phyloP scores from a whole-genome alignment of 1,140 invertebrate species.

The Zaprionus capensis region DNA sequence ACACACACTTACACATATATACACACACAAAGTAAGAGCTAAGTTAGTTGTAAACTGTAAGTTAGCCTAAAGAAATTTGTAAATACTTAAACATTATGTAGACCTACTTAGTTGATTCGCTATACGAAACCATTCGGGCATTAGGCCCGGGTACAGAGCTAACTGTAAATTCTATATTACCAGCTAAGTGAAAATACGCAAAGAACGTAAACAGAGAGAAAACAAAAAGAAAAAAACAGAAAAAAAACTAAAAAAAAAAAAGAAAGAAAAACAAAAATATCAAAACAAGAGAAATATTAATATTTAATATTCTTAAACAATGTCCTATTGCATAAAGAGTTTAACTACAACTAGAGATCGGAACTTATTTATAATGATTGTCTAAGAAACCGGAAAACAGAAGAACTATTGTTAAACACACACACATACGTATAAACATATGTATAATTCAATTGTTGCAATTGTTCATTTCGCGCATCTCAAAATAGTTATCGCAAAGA shows the following conservation, averaged over 20 bases:
- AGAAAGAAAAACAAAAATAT: constrained; percentile 28
- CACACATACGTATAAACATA: constrained; percentile 45
- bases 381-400: constrained; percentile 31
- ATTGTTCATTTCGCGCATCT: constrained; percentile 49
- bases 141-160: constrained; percentile 27
- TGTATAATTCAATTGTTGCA: constrained; percentile 56
- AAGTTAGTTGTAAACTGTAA: constrained; percentile 28
- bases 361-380: constrained; percentile 48
- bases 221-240: constrained; percentile 19
- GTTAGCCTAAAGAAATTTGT: constrained; percentile 33
- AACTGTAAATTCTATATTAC: constrained; percentile 46
- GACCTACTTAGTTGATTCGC: constrained; percentile 33
- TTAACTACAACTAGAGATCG: constrained; percentile 49
- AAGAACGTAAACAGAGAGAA: constrained; percentile 39
- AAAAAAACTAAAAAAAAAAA: constrained; percentile 25
- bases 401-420: constrained; percentile 53
- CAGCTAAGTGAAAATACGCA: constrained; percentile 26
- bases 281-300: constrained; percentile 70
- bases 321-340: constrained; percentile 79
- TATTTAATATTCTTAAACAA: constrained; percentile 79
- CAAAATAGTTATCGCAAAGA: constrained; percentile 56
- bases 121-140: constrained; percentile 35
- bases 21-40: constrained; percentile 29
- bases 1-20: constrained; percentile 16
- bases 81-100: constrained; percentile 44